Base-by-base conservation (phyloP, 2,113 vertebrate species). In the Chinchilla lanigera region DNA sequence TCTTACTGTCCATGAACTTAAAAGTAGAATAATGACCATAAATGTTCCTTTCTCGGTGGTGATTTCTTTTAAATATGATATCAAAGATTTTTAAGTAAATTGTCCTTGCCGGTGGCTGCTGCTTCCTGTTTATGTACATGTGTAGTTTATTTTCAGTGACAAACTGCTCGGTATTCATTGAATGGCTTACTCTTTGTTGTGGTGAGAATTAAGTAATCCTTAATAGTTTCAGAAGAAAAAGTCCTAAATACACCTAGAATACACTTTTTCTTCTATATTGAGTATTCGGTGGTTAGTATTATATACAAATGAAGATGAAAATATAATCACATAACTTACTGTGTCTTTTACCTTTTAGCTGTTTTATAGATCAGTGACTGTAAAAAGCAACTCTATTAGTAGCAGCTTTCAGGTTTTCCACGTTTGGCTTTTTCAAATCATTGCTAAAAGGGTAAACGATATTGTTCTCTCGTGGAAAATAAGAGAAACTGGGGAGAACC, bases 171-270 rank as follows among this genome's bases (percentile, higher is more conserved):
- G 14, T 44, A 75, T 56, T 69, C n/a, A 86, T 22, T 47, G 9
- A 89, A 67, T 81, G 75, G 20, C 6, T 61, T 87, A 13, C 24
- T 41, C 11, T 91, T 86, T 82, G 19, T 69, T 81, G 26, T 82
- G 22, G n/a, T 87, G 24, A 22, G 56, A 86, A 52, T 93, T 58
- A 82, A 84, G 30, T 82, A 50, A 96, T 81, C 26, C 14, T 65
- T 61, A 90, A 75, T 50, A 85, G 38, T 85, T 95, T 95, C 56
- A 91, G 82, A 95, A 93, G 26, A 89, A 22, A 9, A 88, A n/a
- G 52, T 73, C 26, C 47, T 83, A 60, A 78, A 35, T 84, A 38
- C 61, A 63, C 65, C 87, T 86, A 83, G 94, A 96, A 7, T 50
- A 65, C 1, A 56, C 58, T 90, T 56, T 33, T 78, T n/a, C 13